Evolutionary conservation across 2,888 invertebrate species (phyloP), one percentile per base, ranked within the genome.

Genomic region (Arge pagana): DNA sequence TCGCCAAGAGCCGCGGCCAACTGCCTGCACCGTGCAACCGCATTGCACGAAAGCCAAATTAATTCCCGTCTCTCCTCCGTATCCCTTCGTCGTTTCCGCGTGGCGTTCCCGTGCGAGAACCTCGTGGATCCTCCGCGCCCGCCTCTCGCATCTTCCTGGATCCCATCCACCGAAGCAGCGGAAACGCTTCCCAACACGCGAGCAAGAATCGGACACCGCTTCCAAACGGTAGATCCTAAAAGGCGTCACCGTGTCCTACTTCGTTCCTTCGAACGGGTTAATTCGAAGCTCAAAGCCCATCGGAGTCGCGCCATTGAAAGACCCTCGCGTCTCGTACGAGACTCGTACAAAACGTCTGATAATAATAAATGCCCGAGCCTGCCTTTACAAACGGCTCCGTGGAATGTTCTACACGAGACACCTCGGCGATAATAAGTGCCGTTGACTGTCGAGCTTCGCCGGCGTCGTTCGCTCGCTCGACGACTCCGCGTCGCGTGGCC

Each of bases 271-370:
- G 10, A 16, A 15, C 23, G 15, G 10, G 45, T 31, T 33, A 21
- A 45, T 33, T 33, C 45, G 45, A 23, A 33, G 45, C 23, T 45
- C 33, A 45, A 45, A 45, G 45, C 24, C 33, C 23, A 45, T 45
- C 45, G 45, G 11, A n/a, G n/a, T n/a, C 18, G 24, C 45, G 45
- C 45, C 23, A 45, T 45, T 45, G 45, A 45, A 35, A 23, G 45
- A 45, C 45, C 31, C 45, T 31, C 45, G 45, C 45, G 45, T 45
- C n/a, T n/a, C 45, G 45, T 45, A 35, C 45, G 45, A 45, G 45
- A 18, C 13, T 15, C 19, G 31, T 33, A 45, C 45, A 45, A 45
- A 45, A 45, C 45, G 33, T 13, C 23, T 45, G 33, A 45, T 45
- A 45, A 35, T 33, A 33, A 33, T 33, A 33, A 23, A 15, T 5